Evolutionary conservation across 2,888 invertebrate species (phyloP).

Genomic region (Eutolmus rufibarbis): DNA sequence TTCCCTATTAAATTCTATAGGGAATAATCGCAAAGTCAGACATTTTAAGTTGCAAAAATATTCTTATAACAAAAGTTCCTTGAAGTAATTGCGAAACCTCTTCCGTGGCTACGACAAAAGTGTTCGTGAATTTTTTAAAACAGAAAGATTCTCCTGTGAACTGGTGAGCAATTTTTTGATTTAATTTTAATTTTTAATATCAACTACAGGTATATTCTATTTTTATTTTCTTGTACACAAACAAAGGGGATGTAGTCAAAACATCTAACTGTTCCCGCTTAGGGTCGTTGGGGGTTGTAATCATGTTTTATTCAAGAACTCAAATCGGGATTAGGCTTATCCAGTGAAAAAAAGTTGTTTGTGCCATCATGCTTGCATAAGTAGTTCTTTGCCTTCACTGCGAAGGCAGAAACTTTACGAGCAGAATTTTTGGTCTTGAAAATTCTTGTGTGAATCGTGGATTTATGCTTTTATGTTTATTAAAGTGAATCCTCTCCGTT

Average conservation of each 20-base stretch:
- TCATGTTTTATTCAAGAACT: slow-evolving; percentile 20
- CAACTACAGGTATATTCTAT: background rate
- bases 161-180: slow-evolving; percentile 19
- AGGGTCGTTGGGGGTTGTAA: background rate
- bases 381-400: background rate
- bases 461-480: too few species aligned
- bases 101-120: background rate
- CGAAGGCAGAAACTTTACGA: background rate
- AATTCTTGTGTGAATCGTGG: too few species aligned
- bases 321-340: slow-evolving; percentile 27
- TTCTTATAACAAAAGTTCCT: background rate
- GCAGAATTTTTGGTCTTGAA: too few species aligned
- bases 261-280: background rate
- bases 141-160: background rate
- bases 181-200: slow-evolving; percentile 24
- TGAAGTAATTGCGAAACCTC: slow-evolving; percentile 25
- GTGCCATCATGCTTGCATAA: background rate
- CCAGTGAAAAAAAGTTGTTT: background rate
- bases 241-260: background rate
- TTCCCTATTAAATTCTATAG: background rate
- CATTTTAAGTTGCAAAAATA: background rate
- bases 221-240: background rate
- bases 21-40: background rate
- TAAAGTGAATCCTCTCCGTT: too few species aligned
- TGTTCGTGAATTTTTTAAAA: slow-evolving; percentile 3